Base-by-base conservation (phyloP, 2,888 invertebrate genomes). In the Plutella xylostella region DNA sequence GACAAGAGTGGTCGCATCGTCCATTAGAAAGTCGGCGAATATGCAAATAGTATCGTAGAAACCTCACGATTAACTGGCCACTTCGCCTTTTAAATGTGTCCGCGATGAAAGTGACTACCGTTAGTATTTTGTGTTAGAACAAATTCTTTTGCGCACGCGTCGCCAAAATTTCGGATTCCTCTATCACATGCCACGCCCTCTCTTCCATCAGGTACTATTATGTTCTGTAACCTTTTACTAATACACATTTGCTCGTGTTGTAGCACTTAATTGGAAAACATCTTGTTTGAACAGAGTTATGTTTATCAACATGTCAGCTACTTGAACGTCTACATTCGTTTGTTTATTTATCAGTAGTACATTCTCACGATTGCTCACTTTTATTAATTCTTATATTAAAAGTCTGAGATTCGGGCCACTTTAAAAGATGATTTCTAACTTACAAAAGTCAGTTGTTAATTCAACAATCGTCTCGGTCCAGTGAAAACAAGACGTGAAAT, bases 31-130 rank as follows among this genome's bases (percentile, higher is more conserved):
- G 82, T 83, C 77, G 72, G 77, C 73, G 76, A 80, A 82, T 82
- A 83, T 83, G 83, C 83, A 83, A 83, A 83, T 83, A 79, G 74
- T 82, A 79, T 79, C 75, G 82, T 83, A 82, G 82, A 82, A 82
- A 82, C 79, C 79, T 74, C 79, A 80, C 82, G 78, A 83, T 80
- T 80, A 82, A 77, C 82, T 79, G 78, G 75, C 82, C 80, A 79
- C 79, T 77, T 72, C 68, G 76, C 72, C 75, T 79, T 76, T 46
- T 74, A 76, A 75, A 78, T 77, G 74, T 76, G 78, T 69, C 77
- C 77, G 65, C 78, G 78, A 82, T 79, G 80, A 83, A 83, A 82
- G 82, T 80, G 76, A 76, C 78, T 72, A 76, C 79, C 74, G 78
- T 77, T 77, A 76, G 68, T 71, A 72, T 70, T 75, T 78, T 77